These are phyloP conservation scores for Diaprepes abbreviatus DNA, from an alignment of 2,888 invertebrate genomes.

Conservation along the genomic window DNA sequence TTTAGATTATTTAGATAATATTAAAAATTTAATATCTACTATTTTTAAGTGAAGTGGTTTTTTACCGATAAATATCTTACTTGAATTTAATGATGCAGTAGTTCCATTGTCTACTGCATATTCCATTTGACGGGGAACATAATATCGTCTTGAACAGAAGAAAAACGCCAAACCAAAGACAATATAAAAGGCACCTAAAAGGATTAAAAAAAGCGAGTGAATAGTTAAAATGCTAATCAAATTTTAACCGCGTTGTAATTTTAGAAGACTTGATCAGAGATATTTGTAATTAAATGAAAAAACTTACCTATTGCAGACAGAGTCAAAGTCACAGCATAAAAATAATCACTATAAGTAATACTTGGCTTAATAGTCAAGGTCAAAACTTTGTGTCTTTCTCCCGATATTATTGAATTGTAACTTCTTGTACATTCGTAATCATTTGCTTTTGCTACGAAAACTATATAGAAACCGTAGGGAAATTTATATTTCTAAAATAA, in stretches of 20 bases:
- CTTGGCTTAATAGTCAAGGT: slow-evolving; percentile 72
- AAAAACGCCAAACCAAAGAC: slow-evolving; percentile 68
- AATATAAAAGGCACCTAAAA: slow-evolving; percentile 70
- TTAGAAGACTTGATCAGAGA: too few species aligned
- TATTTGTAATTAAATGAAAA: background rate
- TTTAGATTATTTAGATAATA: too few species aligned
- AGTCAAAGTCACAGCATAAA: slow-evolving; percentile 74
- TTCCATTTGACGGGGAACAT: slow-evolving; percentile 62
- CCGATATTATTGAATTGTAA: background rate
- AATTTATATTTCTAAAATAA: slow-evolving; percentile 77
- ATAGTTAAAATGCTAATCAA: too few species aligned
- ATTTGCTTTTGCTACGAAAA: slow-evolving; percentile 80
- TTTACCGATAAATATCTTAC: too few species aligned
- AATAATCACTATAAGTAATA: slow-evolving; percentile 76
- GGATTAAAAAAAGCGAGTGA: too few species aligned
- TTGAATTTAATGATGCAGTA: slow-evolving; percentile 33
- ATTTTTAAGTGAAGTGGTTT: too few species aligned
- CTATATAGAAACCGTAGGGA: slow-evolving; percentile 83
- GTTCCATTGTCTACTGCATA: slow-evolving; percentile 51
- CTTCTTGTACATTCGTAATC: slow-evolving; percentile 71
- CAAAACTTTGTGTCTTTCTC: slow-evolving; percentile 65
- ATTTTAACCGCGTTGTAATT: too few species aligned
- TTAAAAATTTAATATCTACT: too few species aligned
- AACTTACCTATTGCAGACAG: slow-evolving; percentile 69
- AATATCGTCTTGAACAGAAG: slow-evolving; percentile 63